Evolutionary conservation across 2,797 vertebrate genomes (phyloP).

Genomic region (Enteromius afrohamiltoni): DNA sequence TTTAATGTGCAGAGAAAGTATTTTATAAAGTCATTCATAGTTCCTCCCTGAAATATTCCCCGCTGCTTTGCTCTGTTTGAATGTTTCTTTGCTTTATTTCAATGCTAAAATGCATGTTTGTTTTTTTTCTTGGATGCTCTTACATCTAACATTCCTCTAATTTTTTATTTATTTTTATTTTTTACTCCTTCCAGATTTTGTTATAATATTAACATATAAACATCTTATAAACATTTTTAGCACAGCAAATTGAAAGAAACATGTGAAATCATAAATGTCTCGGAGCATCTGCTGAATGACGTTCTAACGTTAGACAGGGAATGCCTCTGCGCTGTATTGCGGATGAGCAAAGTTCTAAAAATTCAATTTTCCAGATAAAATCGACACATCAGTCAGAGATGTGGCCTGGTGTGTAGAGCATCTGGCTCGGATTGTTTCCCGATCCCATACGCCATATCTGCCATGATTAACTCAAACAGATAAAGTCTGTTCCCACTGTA

Average conservation of each 20-base stretch:
- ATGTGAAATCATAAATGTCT: neutral
- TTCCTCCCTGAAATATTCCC: neutral
- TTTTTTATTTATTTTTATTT: neutral
- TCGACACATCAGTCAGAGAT: constrained; percentile 7
- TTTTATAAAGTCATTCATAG: neutral
- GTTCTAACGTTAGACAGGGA: neutral
- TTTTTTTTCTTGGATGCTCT: neutral
- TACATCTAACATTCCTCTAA: neutral
- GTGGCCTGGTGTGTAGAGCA: neutral
- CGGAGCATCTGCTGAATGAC: neutral
- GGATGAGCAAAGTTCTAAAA: constrained; percentile 21
- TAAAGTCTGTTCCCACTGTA: constrained; percentile 25
- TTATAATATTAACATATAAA: neutral
- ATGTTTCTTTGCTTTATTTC: neutral
- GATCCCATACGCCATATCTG: constrained; percentile 1
- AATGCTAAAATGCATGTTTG: neutral
- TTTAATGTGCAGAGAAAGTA: constrained; percentile 1
- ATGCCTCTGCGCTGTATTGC: neutral
- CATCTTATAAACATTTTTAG: neutral
- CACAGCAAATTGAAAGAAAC: neutral
- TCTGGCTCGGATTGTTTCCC: constrained; percentile 7
- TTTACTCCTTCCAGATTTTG: neutral
- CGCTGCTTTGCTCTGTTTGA: neutral
- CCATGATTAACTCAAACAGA: constrained; percentile 20
- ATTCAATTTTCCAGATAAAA: neutral